These are phyloP conservation scores for Cassiopea andromeda DNA, from an alignment of 30 jellyfish, hydroid and myxozoan genomes.

Conservation along the genomic window DNA sequence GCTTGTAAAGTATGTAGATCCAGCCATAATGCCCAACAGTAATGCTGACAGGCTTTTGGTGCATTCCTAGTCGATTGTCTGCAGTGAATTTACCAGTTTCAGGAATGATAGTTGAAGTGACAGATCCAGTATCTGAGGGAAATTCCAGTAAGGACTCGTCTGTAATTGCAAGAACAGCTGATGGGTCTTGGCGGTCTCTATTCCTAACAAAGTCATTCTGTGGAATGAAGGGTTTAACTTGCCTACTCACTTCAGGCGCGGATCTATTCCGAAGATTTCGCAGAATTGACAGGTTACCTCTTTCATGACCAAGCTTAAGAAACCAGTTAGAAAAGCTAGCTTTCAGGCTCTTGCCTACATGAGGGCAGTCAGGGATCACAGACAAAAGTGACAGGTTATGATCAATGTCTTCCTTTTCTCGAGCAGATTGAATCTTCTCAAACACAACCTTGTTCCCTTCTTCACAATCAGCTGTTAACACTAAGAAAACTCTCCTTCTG, in stretches of 20 bases:
- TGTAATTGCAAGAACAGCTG: slow-evolving; percentile 42
- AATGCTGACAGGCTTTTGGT: slow-evolving; percentile 24
- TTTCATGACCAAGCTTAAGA: slow-evolving; percentile 29
- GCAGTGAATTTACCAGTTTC: slow-evolving; percentile 22
- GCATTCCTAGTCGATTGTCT: slow-evolving; percentile 26
- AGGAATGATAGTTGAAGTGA: slow-evolving; percentile 34
- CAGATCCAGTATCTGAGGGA: background rate
- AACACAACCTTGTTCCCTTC: too few relatives aligned
- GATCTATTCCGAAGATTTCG: slow-evolving; percentile 54
- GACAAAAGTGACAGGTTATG: slow-evolving; percentile 16
- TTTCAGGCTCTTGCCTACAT: too few relatives aligned
- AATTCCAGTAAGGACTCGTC: background rate
- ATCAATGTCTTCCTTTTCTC: slow-evolving; percentile 1
- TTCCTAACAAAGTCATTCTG: slow-evolving; percentile 47
- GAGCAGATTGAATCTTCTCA: too few relatives aligned
- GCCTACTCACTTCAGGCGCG: background rate
- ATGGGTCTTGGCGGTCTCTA: slow-evolving; percentile 59
- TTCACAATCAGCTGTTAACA: too few relatives aligned
- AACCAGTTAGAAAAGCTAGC: slow-evolving; percentile 30
- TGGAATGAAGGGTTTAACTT: slow-evolving; percentile 5
- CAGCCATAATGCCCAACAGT: slow-evolving; percentile 42
- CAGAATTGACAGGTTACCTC: slow-evolving; percentile 35
- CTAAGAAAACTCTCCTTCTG: too few relatives aligned
- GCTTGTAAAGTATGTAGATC: background rate
- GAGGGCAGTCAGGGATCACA: slow-evolving; percentile 48